These are phyloP conservation scores for Rhizomys pruinosus DNA, from an alignment of 2,113 vertebrate species.

Conservation along the genomic window DNA sequence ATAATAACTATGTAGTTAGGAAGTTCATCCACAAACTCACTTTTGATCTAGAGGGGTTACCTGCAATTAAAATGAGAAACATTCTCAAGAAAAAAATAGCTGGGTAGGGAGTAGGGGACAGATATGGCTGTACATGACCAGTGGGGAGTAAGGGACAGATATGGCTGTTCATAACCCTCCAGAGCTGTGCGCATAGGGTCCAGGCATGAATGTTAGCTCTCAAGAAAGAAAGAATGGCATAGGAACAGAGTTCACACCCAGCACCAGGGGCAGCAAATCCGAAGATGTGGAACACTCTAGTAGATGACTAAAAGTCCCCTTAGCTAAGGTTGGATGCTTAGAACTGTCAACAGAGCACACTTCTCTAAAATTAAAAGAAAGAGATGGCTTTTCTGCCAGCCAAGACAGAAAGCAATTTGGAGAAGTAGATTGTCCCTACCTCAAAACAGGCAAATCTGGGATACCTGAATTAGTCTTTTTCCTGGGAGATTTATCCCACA, in stretches of 20 bases:
- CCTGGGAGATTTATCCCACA: neutral
- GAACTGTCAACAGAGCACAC: too few relatives aligned
- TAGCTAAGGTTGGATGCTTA: neutral
- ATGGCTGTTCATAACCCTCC: too few relatives aligned
- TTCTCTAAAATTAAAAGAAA: too few relatives aligned
- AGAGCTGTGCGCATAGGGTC: neutral
- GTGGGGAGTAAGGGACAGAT: too few relatives aligned
- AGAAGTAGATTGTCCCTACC: neutral
- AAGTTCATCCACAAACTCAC: neutral
- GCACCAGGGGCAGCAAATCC: neutral
- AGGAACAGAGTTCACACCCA: neutral
- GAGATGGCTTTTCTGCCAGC: neutral
- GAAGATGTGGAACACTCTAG: neutral
- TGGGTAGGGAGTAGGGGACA: too few relatives aligned
- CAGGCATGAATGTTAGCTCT: neutral
- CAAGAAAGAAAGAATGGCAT: neutral
- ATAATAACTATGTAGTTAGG: constrained; percentile 12
- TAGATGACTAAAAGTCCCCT: neutral
- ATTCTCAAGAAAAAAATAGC: neutral
- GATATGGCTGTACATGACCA: too few relatives aligned
- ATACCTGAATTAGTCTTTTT: neutral
- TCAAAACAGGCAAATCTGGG: neutral
- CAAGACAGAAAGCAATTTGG: neutral
- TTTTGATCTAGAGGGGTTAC: neutral
- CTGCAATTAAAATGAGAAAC: constrained; percentile 1